Conservation (phyloP, 2,113 vertebrate genomes). For the Rhynchomys soricoides region DNA sequence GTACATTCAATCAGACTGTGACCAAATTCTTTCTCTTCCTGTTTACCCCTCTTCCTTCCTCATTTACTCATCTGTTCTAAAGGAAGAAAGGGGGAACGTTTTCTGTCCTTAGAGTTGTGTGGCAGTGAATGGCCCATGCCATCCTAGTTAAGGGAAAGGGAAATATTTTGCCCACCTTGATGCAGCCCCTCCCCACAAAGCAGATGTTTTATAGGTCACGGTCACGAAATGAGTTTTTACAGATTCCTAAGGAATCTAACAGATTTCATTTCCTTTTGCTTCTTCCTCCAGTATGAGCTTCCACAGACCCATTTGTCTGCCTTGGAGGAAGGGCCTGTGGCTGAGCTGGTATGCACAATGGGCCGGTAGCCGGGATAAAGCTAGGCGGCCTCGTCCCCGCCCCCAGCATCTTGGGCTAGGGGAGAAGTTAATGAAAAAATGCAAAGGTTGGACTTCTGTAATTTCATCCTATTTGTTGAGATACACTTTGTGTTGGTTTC, state of each 20-base stretch:
- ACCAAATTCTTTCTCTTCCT: slow-evolving; percentile 27
- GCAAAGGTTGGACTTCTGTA: slow-evolving; percentile 71
- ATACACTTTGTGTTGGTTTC: slow-evolving; percentile 64
- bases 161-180: not conserved
- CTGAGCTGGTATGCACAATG: slow-evolving; percentile 53
- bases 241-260: slow-evolving; percentile 65
- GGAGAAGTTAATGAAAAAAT: slow-evolving; percentile 75
- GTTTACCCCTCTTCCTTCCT: not conserved
- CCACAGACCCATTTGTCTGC: slow-evolving; percentile 69
- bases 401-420: slow-evolving; percentile 45
- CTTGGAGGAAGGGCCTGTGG: slow-evolving; percentile 25
- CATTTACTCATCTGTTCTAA: slow-evolving; percentile 49
- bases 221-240: slow-evolving; percentile 38
- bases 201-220: slow-evolving; percentile 34
- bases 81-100: not conserved
- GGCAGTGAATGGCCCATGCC: not conserved
- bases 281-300: slow-evolving; percentile 63
- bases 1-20: not conserved
- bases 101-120: slow-evolving; percentile 20
- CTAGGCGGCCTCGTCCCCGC: slow-evolving; percentile 13
- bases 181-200: not conserved
- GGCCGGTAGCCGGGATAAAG: slow-evolving; percentile 60
- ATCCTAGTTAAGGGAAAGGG: not conserved
- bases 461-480: slow-evolving; percentile 71
- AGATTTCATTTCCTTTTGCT: slow-evolving; percentile 64